These are phyloP conservation scores for Canis aureus DNA, from an alignment of 2,113 vertebrate genomes.

Conservation along the genomic window DNA sequence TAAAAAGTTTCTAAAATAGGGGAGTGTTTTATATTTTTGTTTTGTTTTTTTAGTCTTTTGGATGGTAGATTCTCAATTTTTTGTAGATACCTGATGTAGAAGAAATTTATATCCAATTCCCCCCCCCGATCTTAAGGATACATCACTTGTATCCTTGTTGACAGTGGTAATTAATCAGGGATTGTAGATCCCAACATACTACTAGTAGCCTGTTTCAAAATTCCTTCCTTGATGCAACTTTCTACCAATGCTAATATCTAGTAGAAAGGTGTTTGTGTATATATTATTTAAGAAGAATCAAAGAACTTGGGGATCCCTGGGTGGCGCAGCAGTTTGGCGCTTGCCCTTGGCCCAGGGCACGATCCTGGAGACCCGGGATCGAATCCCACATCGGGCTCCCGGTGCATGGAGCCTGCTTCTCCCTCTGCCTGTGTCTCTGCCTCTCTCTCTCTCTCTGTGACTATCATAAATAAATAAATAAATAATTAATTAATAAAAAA, in stretches of 20 bases:
- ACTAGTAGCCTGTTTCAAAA: slow-evolving; percentile 34
- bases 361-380: no score
- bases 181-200: not conserved
- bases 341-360: no score
- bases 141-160: not conserved
- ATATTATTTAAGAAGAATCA: slow-evolving; percentile 16
- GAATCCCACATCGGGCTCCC: no score
- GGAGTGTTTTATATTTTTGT: not conserved
- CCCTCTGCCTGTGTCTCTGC: no score
- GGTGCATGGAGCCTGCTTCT: no score
- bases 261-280: slow-evolving; percentile 23
- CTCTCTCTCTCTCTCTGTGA: no score
- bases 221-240: not conserved
- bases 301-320: not conserved
- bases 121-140: not conserved
- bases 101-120: not conserved
- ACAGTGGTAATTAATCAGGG: not conserved
- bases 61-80: not conserved
- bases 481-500: not conserved
- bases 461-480: no score
- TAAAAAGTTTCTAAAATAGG: slow-evolving; percentile 21
- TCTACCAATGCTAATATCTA: not conserved
- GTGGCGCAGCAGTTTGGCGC: no score
- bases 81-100: not conserved
- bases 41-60: not conserved